Evolutionary conservation across 2,113 vertebrate genomes (phyloP).

Genomic region (Callipepla squamata): DNA sequence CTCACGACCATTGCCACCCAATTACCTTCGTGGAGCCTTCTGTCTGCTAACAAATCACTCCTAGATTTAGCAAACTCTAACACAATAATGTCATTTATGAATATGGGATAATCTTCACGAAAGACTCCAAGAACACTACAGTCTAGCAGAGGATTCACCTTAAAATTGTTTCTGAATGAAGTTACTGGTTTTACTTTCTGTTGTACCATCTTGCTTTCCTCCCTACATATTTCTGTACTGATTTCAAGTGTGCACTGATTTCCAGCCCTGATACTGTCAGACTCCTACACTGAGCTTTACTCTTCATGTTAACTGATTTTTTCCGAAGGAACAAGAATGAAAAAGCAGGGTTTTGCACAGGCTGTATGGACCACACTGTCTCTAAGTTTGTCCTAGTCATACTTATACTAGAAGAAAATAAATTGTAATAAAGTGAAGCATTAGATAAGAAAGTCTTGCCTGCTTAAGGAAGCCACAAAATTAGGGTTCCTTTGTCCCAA

Average conservation of each 20-base stretch:
- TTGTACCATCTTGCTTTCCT: neutral
- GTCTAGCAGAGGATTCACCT: neutral
- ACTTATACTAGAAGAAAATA: neutral
- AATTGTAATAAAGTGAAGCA: neutral
- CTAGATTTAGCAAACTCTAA: neutral
- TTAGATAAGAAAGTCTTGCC: neutral
- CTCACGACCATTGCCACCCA: neutral
- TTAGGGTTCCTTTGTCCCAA: neutral
- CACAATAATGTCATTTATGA: neutral
- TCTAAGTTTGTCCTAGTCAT: conserved; percentile 13
- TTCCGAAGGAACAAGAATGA: conserved; percentile 33
- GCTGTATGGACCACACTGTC: neutral
- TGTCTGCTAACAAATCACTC: neutral
- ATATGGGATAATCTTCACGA: neutral
- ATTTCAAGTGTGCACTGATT: conserved; percentile 70
- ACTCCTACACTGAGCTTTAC: neutral
- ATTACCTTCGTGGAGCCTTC: neutral
- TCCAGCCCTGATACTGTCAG: conserved; percentile 61
- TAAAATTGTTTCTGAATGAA: neutral
- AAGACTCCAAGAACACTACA: neutral
- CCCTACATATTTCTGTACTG: conserved; percentile 30
- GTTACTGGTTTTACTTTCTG: conserved; percentile 70
- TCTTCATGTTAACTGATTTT: neutral
- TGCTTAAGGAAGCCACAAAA: neutral
- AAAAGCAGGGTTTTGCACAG: neutral